phyloP scores from a whole-genome alignment of 2,888 invertebrate genomes.

The Diarsia brunnea region DNA sequence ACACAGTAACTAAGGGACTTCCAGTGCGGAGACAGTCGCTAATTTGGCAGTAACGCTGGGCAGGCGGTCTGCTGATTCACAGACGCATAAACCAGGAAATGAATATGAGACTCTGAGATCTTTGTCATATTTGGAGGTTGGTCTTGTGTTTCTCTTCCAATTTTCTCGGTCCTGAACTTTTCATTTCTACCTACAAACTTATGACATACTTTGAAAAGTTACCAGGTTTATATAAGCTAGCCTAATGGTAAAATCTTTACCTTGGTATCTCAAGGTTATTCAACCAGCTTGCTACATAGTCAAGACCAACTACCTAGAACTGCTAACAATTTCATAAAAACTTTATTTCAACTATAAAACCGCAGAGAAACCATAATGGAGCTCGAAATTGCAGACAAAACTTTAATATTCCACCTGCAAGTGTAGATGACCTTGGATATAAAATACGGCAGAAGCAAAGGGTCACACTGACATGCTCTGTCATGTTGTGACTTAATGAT shows the following conservation, averaged over 20 bases:
- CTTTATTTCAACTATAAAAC: slow-evolving; percentile 52
- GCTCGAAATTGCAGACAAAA: slow-evolving; percentile 52
- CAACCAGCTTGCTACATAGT: slow-evolving; percentile 14
- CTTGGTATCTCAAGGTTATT: slow-evolving; percentile 13
- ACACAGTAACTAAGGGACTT: slow-evolving; percentile 1
- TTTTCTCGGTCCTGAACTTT: slow-evolving; percentile 3
- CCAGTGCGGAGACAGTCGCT: slow-evolving; percentile 27
- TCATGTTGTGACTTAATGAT: slow-evolving; percentile 42
- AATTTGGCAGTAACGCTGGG: slow-evolving; percentile 49
- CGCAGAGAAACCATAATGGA: slow-evolving; percentile 41
- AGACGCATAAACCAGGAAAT: slow-evolving; percentile 43
- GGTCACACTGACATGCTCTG: slow-evolving; percentile 24
- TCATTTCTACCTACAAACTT: background rate
- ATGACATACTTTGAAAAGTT: background rate
- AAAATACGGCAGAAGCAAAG: slow-evolving; percentile 43
- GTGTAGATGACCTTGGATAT: slow-evolving; percentile 56
- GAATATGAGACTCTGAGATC: slow-evolving; percentile 19
- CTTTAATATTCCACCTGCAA: slow-evolving; percentile 50
- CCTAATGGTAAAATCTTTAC: slow-evolving; percentile 6
- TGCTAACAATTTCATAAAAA: slow-evolving; percentile 43
- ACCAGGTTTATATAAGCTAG: background rate
- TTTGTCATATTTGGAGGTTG: slow-evolving; percentile 6
- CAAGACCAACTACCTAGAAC: slow-evolving; percentile 41
- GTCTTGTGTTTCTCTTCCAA: slow-evolving; percentile 8
- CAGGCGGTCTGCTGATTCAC: slow-evolving; percentile 29